A percentile compares a stretch with the other conserved stretches of the same genome.
Conservation (phyloP, 2,113 vertebrate genomes). For the Globicephala melas region DNA sequence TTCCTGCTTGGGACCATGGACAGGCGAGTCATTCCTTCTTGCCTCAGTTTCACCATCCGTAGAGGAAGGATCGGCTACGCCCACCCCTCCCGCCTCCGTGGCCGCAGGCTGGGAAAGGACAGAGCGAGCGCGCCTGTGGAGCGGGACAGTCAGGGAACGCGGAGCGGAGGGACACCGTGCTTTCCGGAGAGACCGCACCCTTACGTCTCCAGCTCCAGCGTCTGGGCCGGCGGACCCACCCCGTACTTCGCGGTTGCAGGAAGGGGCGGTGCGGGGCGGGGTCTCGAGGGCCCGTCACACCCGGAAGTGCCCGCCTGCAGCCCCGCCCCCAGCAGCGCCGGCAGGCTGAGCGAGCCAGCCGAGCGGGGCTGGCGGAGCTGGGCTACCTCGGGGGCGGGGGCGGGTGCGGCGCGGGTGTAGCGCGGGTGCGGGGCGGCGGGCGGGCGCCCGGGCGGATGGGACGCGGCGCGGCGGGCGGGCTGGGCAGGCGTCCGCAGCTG, state of each 20-base stretch:
- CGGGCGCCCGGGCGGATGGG: slow-evolving; percentile 67
- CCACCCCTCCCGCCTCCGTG: background rate
- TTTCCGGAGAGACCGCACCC: background rate
- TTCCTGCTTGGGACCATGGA: background rate
- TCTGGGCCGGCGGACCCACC: background rate
- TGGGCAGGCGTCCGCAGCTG: slow-evolving; percentile 82
- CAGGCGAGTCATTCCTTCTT: background rate
- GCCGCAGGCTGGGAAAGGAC: background rate
- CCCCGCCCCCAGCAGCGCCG: background rate
- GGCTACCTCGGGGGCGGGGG: slow-evolving; percentile 60
- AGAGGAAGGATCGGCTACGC: background rate
- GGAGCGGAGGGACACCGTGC: background rate
- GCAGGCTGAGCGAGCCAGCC: background rate
- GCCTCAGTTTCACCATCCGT: background rate
- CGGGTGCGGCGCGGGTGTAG: slow-evolving; percentile 37
- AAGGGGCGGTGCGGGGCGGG: background rate
- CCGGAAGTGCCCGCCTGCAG: background rate
- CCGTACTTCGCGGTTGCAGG: background rate
- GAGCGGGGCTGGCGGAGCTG: background rate
- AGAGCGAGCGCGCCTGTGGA: background rate
- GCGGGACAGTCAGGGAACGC: background rate
- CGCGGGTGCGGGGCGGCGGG: slow-evolving; percentile 33
- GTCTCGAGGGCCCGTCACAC: background rate
- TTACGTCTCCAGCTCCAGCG: background rate
- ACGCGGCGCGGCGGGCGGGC: slow-evolving; percentile 67